Evolutionary conservation across 2,888 invertebrate species (phyloP), one percentile per base, ranked within the genome.

Genomic region (Phaonia tiefii): DNA sequence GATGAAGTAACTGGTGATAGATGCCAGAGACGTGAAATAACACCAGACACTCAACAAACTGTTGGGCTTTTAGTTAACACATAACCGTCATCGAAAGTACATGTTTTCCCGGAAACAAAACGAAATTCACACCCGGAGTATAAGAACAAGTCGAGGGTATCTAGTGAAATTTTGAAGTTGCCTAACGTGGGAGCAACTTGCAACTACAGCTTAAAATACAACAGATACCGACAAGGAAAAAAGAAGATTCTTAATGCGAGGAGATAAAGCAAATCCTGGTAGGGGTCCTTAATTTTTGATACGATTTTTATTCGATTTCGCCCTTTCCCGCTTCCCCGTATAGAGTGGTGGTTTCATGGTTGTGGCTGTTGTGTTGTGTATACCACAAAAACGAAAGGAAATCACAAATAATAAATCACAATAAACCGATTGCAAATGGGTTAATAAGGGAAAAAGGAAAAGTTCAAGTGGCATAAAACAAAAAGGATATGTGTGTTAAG

Each of bases 31-130:
- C 7, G 7, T 10, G 56, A 10, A 51, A n/a, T n/a, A n/a, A 51
- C 22, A 15, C 15, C 15, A 31, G 42, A 54, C 2, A 17, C 37
- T 15, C 15, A 39, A 39, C 37, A 17, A 60, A 51, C 49, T 72
- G 51, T 63, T 69, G 54, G 39, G 20, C 54, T 70, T 77, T 67
- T 49, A 81, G 81, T 81, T 63, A 63, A 22, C 54, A 67, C 75
- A 72, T 72, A 75, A 26, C 75, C 46, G 63, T 81, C 72, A 56
- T 54, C 75, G 56, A 51, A 75, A 71, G 56, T 56, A 71, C 66
- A 44, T 70, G 69, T 15, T 20, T 63, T 63, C 20, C 31, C n/a
- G n/a, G n/a, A 46, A 7, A 15, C 2, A 31, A 56, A 56, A 22
- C 22, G 51, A 11, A 26, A 39, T n/a, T n/a, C n/a, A n/a, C n/a